phyloP scores from a whole-genome alignment of 2,888 invertebrate species.

The Apamea anceps region DNA sequence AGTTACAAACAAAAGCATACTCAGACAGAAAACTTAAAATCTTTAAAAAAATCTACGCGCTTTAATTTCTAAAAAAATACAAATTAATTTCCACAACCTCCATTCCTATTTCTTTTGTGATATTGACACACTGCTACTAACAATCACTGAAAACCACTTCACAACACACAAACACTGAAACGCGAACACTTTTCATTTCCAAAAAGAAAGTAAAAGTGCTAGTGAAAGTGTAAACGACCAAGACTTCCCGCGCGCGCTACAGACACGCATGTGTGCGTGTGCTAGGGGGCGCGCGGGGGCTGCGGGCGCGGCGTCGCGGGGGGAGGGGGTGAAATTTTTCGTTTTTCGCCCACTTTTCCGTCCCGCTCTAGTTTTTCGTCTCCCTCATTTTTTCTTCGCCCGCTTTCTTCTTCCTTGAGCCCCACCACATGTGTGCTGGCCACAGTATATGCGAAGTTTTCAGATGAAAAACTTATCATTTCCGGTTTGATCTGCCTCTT shows the following conservation, averaged over 20 bases:
- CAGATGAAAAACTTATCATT: slow-evolving; percentile 75
- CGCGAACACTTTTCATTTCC: slow-evolving; percentile 45
- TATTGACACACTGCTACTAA: not conserved
- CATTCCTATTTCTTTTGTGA: not conserved
- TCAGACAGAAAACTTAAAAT: not conserved
- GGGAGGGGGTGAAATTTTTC: slow-evolving; percentile 88
- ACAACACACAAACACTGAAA: slow-evolving; percentile 12
- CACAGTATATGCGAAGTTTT: slow-evolving; percentile 71
- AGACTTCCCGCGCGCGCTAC: slow-evolving; percentile 66
- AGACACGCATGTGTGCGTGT: slow-evolving; percentile 86
- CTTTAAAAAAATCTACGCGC: not conserved
- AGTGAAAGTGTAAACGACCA: slow-evolving; percentile 80
- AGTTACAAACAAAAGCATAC: not conserved
- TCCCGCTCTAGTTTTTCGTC: slow-evolving; percentile 90
- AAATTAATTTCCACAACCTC: not conserved
- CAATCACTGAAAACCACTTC: not conserved
- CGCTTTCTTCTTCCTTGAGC: slow-evolving; percentile 90
- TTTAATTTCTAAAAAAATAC: not conserved
- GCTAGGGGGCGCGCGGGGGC: slow-evolving; percentile 74
- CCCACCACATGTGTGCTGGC: slow-evolving; percentile 90
- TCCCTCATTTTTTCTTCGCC: slow-evolving; percentile 90
- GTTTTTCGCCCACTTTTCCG: slow-evolving; percentile 90
- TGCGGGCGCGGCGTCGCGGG: slow-evolving; percentile 73
- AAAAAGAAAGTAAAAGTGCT: slow-evolving; percentile 68
- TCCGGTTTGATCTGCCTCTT: slow-evolving; percentile 79